Base-by-base conservation (phyloP, 23 tunicate genomes). In the Phallusia fumigata region DNA sequence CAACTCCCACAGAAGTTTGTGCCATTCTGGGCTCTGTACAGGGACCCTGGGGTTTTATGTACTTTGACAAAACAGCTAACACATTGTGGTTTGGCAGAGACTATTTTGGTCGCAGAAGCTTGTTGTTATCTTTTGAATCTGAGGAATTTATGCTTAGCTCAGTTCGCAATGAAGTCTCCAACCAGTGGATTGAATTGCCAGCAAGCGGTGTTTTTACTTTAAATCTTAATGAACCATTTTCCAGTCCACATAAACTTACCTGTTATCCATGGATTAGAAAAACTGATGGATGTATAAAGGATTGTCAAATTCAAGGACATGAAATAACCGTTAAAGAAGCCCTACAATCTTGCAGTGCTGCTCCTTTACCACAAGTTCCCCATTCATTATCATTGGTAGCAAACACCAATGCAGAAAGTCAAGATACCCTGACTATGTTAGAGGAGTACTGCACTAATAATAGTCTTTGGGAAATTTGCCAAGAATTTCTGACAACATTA, bases 1-100 rank as follows among this genome's bases (percentile, higher is more conserved):
- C 53, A 18, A 31, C 69, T 26, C 26, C 51, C 6, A n/a, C 44
- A 12, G 86, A 82, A 53, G 53, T 94, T 49, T 40, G 52, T 30
- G 34, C 79, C 0, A 33, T 86, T 24, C 52, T 94, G 0, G 47
- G 75, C 30, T 64, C 78, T 24, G 44, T 94, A 35, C 84, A 89
- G 75, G 98, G 98, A 0, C 94, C 93, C 0, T 94, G 93, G 93
- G 75, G 90, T 1, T 75, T 94, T 44, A 84, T 94, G 21, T 94
- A 78, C 83, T 94, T 64, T 47, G 90, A 89, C 19, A 69, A 64
- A 0, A 19, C 84, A 34, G 40, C 89, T 30, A 76, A 79, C 19
- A 81, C 28, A 45, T 36, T 94, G 18, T 94, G 77, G 79, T 89
- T 90, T 65, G 99, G 95, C 10, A 52, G 99, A 50, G 99, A 95